A percentile compares a stretch with the other conserved stretches of the same genome.
phyloP scores from a whole-genome alignment of 2,797 vertebrate species.

The Ciconia nigra region DNA sequence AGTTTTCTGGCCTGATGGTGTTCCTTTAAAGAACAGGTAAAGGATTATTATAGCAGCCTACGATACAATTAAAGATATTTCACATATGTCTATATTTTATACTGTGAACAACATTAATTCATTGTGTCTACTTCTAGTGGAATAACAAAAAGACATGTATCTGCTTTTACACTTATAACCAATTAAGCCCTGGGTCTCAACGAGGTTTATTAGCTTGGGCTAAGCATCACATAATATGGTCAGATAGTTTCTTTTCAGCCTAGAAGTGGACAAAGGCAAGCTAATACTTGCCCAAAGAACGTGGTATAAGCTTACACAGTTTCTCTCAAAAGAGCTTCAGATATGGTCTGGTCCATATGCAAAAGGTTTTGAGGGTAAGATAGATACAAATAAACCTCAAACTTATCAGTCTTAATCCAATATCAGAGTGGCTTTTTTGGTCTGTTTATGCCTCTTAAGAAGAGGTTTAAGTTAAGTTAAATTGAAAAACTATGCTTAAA shows the following conservation, averaged over 20 bases:
- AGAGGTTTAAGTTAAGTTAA: conserved; percentile 35
- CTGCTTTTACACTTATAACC: not conserved
- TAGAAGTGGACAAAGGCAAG: not conserved
- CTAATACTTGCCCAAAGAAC: not conserved
- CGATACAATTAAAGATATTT: not conserved
- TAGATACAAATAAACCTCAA: not conserved
- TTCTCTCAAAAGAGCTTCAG: not conserved
- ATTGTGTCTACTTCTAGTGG: not conserved
- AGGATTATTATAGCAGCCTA: not conserved
- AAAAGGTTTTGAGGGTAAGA: not conserved
- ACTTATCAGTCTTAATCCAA: not conserved
- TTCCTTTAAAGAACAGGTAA: not conserved
- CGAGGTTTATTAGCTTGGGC: not conserved
- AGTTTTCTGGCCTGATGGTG: not conserved
- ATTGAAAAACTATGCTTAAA: conserved; percentile 7
- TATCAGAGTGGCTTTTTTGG: not conserved
- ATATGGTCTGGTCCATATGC: not conserved
- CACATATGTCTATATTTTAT: not conserved
- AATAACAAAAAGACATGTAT: not conserved
- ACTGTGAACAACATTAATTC: not conserved
- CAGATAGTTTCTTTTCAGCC: not conserved
- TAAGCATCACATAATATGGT: not conserved
- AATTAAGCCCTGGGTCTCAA: not conserved
- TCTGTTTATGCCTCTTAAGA: not conserved
- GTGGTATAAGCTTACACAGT: not conserved